Evolutionary conservation across 2,797 vertebrate species (phyloP).

Genomic region (Falco cherrug): DNA sequence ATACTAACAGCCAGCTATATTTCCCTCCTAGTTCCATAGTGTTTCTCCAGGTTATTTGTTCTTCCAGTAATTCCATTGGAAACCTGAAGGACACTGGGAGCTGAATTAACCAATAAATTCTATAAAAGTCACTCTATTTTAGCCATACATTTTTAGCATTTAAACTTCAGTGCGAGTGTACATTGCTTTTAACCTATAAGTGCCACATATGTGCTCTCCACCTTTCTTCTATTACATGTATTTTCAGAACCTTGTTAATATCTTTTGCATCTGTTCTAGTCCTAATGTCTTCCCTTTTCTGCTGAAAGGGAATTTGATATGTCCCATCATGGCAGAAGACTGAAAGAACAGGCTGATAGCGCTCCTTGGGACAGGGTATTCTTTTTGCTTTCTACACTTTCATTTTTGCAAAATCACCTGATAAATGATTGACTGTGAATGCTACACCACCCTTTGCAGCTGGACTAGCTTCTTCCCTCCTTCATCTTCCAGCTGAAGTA

Average conservation of each 20-base stretch:
- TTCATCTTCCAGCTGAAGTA: not conserved
- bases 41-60: not conserved
- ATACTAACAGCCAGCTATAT: not conserved
- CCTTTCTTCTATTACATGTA: not conserved
- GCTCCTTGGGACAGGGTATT: rapidly evolving
- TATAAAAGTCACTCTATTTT: not conserved
- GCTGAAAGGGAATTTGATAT: not conserved
- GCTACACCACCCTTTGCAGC: not conserved
- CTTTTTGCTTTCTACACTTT: not conserved
- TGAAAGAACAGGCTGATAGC: not conserved
- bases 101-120: not conserved
- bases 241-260: not conserved
- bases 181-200: not conserved
- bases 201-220: not conserved
- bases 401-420: not conserved
- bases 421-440: not conserved
- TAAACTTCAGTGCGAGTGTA: not conserved
- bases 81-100: not conserved
- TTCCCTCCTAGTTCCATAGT: not conserved
- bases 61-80: not conserved
- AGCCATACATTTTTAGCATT: not conserved
- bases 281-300: not conserved
- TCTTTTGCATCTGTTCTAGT: not conserved
- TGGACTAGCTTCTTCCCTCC: not conserved
- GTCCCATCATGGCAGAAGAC: not conserved